Percentiles rank a stretch among this genome's conserved stretches.
phyloP scores from a whole-genome alignment of 2,888 invertebrate genomes.

The Hermodice carunculata region DNA sequence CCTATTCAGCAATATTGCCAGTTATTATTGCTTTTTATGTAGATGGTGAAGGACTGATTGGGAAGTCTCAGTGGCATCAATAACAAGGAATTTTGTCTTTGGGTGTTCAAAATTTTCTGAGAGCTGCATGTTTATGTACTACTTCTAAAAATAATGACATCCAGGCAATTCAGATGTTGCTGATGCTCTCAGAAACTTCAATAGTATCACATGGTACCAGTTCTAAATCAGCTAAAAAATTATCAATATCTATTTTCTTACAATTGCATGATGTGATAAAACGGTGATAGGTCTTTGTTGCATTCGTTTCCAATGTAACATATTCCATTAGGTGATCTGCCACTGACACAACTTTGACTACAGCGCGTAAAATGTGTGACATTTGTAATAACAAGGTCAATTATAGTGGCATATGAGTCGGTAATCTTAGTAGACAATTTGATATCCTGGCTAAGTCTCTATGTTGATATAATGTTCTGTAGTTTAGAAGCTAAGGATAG shows the following conservation, averaged over 20 bases:
- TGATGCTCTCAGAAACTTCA: too few species aligned
- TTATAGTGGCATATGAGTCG: neutral
- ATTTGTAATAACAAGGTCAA: neutral
- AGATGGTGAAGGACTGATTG: too few species aligned
- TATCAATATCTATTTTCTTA: neutral
- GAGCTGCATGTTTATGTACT: too few species aligned
- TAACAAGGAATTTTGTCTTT: too few species aligned
- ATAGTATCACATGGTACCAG: too few species aligned
- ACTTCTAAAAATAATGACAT: too few species aligned
- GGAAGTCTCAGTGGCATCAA: too few species aligned
- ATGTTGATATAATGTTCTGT: neutral
- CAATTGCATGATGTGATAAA: neutral
- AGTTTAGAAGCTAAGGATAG: neutral
- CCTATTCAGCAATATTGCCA: too few species aligned
- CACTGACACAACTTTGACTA: neutral
- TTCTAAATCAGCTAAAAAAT: neutral
- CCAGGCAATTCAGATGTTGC: too few species aligned
- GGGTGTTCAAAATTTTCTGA: too few species aligned
- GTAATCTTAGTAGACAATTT: neutral
- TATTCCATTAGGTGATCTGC: neutral
- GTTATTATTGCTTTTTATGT: too few species aligned
- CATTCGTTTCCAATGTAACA: neutral
- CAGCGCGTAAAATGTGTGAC: neutral
- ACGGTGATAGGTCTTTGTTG: neutral
- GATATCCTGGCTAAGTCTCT: neutral